Evolutionary conservation across 2,113 vertebrate species (phyloP).

Genomic region (Neotragus moschatus): DNA sequence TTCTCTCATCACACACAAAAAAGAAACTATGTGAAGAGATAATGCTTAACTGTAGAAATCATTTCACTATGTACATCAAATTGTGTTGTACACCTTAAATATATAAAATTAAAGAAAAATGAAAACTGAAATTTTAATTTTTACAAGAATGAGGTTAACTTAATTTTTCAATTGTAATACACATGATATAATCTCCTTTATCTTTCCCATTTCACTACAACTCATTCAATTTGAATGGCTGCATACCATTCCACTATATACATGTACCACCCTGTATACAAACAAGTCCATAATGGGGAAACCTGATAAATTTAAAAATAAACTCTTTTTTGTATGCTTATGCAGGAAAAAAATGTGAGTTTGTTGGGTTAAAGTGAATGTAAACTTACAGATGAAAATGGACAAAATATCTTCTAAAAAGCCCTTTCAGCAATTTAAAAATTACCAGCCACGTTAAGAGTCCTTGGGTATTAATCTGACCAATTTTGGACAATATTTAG

Average conservation of each 20-base stretch:
- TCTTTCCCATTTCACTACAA: not conserved
- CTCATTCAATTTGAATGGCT: not conserved
- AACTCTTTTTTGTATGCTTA: not conserved
- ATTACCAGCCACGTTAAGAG: not conserved
- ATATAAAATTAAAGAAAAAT: not conserved
- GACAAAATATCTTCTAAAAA: not conserved
- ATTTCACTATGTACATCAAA: not conserved
- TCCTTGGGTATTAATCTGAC: not conserved
- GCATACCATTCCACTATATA: not conserved
- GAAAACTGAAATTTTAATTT: not conserved
- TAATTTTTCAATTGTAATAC: not conserved
- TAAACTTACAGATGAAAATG: not conserved
- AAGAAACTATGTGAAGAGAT: not conserved
- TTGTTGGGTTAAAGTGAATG: not conserved
- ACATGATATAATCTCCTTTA: not conserved
- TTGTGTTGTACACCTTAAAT: not conserved
- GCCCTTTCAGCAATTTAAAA: not conserved
- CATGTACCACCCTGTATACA: not conserved
- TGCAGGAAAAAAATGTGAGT: not conserved
- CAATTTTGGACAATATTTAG: not conserved
- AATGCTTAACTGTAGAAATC: not conserved
- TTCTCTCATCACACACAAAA: not conserved
- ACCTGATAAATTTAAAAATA: not conserved
- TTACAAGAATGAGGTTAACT: not conserved
- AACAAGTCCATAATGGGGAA: not conserved